Evolutionary conservation across 64 coral and sea anemone genomes (phyloP), one percentile per base, ranked within the genome.

Genomic region (Montipora cactus): DNA sequence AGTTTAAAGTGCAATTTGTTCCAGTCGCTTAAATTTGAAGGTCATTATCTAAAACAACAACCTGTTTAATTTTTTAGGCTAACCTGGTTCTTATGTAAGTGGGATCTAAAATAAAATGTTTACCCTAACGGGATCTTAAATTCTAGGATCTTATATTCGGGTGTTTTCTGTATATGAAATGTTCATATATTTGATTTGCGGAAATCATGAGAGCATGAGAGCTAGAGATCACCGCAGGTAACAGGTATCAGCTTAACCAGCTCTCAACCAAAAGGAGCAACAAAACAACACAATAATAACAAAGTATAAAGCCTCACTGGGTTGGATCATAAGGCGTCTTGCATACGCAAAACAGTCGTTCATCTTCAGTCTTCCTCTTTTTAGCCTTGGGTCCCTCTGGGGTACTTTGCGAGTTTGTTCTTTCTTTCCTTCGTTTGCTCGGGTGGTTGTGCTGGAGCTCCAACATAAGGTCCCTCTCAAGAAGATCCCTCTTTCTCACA

Each of bases 291-390:
- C 37, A 37, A 37, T 37, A 37, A 37, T 37, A 37, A 37, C 37
- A 37, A 37, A 47, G 47, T 66, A 45, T 1, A n/a, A n/a, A 71
- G 18, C n/a, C 95, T 73, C 87, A 99, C 98, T 90, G 90, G 47
- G 98, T 87, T 11, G 75, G 88, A 90, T 99, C 89, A 52, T 99
- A 99, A 25, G 95, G 92, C 45, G 89, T 99, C 80, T 89, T 99
- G 78, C 98, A 99, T 4, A 99, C 74, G 69, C 98, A 99, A 81
- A 92, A 99, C 15, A 99, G 79, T 4, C 88, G 76, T 22, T 90
- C 93, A 16, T 94, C 89, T 81, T 99, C 98, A 44, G n/a, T 62
- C 81, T 88, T 97, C 10, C 64, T 80, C 69, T 91, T 93, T 72
- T 98, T 93, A 4, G 87, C 74, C 62, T 67, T 88, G 0, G 59